Conservation (phyloP, 2,888 invertebrate genomes). For the Griposia aprilina region DNA sequence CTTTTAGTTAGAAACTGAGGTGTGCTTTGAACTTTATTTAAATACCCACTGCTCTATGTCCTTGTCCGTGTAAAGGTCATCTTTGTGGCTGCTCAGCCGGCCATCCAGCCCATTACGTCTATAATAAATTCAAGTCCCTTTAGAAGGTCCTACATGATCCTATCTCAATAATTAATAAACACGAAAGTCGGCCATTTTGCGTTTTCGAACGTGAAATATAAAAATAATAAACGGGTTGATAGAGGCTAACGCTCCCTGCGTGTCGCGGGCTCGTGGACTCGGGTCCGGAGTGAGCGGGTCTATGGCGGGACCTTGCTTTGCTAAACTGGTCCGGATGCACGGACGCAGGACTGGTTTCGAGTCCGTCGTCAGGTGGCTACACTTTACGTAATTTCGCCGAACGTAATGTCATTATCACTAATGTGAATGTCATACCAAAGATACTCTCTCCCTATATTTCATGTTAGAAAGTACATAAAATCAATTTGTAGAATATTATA, state of each 20-base stretch:
- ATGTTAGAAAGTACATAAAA: conserved; percentile 54
- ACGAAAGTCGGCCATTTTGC: conserved; percentile 67
- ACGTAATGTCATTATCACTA: conserved; percentile 72
- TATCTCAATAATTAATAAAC: conserved; percentile 48
- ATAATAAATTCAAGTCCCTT: neutral
- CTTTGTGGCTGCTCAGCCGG: neutral
- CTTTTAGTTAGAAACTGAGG: conserved; percentile 26
- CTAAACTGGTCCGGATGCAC: conserved; percentile 67
- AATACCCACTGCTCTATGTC: neutral
- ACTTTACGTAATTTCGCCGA: conserved; percentile 81
- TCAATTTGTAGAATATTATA: conserved; percentile 34
- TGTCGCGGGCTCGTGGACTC: conserved; percentile 46
- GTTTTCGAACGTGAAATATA: conserved; percentile 66
- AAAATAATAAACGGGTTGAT: conserved; percentile 76
- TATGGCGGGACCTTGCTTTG: conserved; percentile 86
- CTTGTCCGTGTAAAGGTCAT: conserved; percentile 16
- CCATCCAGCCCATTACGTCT: neutral
- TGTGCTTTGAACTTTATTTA: conserved; percentile 3
- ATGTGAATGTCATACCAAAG: conserved; percentile 46
- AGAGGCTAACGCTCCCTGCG: conserved; percentile 74
- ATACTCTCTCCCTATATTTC: conserved; percentile 60
- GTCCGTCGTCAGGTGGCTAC: conserved; percentile 76
- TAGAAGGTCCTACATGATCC: conserved; percentile 4
- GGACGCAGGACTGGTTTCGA: conserved; percentile 79
- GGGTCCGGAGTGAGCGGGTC: conserved; percentile 70